A percentile compares a stretch with the other conserved stretches of the same genome.
These are phyloP conservation scores for Labeo catla DNA, from an alignment of 2,113 vertebrate species.

Conservation along the genomic window DNA sequence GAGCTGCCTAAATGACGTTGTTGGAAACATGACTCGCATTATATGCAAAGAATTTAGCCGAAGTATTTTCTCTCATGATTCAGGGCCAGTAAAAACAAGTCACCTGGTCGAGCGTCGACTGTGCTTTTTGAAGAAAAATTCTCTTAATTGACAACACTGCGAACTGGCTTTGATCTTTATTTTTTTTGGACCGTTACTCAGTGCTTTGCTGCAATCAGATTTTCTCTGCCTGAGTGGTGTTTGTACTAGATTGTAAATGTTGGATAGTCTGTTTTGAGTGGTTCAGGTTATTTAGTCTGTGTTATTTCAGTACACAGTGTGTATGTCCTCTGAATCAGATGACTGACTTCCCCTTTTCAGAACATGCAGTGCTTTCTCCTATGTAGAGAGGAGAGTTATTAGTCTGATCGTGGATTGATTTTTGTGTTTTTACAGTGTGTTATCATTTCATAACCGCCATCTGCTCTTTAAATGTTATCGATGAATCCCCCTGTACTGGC, in stretches of 20 bases:
- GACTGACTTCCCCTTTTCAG: not conserved
- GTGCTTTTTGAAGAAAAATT: not conserved
- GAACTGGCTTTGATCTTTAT: not conserved
- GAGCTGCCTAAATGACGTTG: not conserved
- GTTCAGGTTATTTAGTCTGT: not conserved
- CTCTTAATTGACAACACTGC: not conserved
- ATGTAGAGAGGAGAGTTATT: not conserved
- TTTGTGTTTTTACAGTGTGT: not conserved
- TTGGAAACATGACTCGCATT: not conserved
- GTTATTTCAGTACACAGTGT: not conserved
- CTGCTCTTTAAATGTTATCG: not conserved
- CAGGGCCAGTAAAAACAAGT: not conserved
- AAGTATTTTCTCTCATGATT: not conserved
- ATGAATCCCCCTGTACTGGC: not conserved
- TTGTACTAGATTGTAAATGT: not conserved
- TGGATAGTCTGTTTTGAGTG: not conserved
- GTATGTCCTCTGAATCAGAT: constrained; percentile 19
- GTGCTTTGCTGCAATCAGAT: not conserved
- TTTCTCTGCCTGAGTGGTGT: not conserved
- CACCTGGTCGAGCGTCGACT: not conserved
- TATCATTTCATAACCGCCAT: not conserved
- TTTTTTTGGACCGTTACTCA: not conserved
- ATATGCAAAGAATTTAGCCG: not conserved
- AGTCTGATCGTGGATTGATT: not conserved
- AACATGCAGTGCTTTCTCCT: not conserved